Evolutionary conservation across 2,113 vertebrate species (phyloP).

Genomic region (Eretmochelys imbricata): DNA sequence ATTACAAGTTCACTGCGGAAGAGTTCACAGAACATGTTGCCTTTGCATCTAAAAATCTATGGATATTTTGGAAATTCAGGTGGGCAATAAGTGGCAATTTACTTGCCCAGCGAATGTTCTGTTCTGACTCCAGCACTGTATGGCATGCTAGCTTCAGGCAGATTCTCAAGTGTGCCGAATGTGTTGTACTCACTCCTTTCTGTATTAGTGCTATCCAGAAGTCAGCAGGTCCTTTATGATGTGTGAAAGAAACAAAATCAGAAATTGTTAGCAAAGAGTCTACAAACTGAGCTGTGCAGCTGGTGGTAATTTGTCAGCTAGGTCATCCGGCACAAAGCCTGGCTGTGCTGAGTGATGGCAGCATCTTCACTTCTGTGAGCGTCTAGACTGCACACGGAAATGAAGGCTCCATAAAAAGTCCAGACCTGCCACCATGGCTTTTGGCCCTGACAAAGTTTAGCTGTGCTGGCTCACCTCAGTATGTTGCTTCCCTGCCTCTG

Average conservation of each 20-base stretch:
- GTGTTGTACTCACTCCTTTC: rapidly evolving
- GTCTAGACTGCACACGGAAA: neutral
- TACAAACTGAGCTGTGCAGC: neutral
- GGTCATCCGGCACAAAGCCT: neutral
- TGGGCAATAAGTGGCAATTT: neutral
- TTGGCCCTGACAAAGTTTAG: neutral
- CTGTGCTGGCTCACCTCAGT: neutral
- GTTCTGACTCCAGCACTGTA: neutral
- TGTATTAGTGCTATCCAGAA: neutral
- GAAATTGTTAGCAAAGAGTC: neutral
- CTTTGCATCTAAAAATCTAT: neutral
- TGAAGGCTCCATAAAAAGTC: too few relatives aligned
- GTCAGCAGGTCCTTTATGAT: rapidly evolving
- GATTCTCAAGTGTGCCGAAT: rapidly evolving
- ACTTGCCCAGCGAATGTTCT: neutral
- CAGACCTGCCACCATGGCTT: neutral
- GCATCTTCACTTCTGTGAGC: neutral
- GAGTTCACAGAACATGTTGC: neutral
- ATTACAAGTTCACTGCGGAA: slow-evolving; percentile 44
- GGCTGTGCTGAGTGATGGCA: neutral
- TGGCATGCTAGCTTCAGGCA: neutral
- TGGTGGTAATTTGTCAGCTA: neutral
- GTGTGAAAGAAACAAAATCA: neutral
- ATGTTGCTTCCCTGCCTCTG: neutral
- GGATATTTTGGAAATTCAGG: neutral